phyloP scores from a whole-genome alignment of 2,888 invertebrate genomes.

The Scaptomyza flava region DNA sequence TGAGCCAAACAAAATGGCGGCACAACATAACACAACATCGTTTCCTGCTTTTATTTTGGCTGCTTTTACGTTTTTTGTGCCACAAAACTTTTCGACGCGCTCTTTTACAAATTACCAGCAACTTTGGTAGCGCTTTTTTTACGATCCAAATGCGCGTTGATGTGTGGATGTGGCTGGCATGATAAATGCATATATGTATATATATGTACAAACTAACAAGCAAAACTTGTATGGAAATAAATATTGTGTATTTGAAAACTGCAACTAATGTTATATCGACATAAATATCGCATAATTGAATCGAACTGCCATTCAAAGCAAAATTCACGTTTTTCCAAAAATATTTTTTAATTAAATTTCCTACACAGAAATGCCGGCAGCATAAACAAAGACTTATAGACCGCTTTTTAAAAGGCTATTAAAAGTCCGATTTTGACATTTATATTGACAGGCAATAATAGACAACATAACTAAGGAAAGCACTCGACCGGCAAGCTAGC shows the following conservation, averaged over 20 bases:
- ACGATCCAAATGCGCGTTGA: constrained; percentile 62
- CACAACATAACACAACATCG: constrained; percentile 66
- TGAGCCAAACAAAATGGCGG: constrained; percentile 66
- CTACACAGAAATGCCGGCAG: constrained; percentile 34
- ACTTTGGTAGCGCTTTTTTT: constrained; percentile 65
- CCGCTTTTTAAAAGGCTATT: constrained; percentile 68
- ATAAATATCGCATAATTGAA: constrained; percentile 61
- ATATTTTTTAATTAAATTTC: constrained; percentile 61
- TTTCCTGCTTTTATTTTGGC: constrained; percentile 50
- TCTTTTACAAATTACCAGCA: constrained; percentile 83
- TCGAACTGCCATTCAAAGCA: constrained; percentile 46
- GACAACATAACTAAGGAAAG: constrained; percentile 73
- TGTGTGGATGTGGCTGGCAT: constrained; percentile 33
- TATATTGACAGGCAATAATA: constrained; percentile 81
- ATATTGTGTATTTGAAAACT: constrained; percentile 20
- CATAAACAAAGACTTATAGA: constrained; percentile 44
- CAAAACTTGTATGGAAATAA: not conserved
- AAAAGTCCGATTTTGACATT: constrained; percentile 73
- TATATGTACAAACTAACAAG: not conserved
- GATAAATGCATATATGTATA: constrained; percentile 5
- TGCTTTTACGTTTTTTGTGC: constrained; percentile 29
- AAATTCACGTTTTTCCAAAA: constrained; percentile 16
- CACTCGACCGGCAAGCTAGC: not conserved
- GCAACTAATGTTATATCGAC: constrained; percentile 34
- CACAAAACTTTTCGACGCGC: constrained; percentile 82